Percentiles rank a stretch among this genome's conserved stretches.
phyloP scores from a whole-genome alignment of 2,797 vertebrate species.

The Trematomus bernacchii region DNA sequence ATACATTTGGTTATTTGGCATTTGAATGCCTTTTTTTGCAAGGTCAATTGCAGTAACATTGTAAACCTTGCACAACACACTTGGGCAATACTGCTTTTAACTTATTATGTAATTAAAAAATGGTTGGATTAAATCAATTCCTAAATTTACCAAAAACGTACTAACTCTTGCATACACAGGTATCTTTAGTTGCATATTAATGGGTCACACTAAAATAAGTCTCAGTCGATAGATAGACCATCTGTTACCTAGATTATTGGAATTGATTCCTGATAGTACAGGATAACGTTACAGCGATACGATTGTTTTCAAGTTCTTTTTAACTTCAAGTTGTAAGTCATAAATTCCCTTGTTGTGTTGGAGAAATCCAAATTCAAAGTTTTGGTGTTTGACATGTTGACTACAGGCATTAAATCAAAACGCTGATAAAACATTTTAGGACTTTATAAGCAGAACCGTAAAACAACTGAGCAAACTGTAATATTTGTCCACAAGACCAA shows the following conservation, averaged over 20 bases:
- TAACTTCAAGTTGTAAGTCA: neutral
- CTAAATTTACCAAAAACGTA: neutral
- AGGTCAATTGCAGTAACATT: neutral
- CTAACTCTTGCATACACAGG: neutral
- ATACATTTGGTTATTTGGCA: neutral
- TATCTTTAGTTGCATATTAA: neutral
- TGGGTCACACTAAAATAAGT: neutral
- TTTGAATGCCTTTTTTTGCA: neutral
- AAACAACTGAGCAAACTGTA: neutral
- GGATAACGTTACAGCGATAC: neutral
- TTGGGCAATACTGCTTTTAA: neutral
- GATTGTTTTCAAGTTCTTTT: neutral
- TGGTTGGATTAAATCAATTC: neutral
- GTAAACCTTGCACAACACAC: neutral
- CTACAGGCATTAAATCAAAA: neutral
- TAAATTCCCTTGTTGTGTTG: neutral
- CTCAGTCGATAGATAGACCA: neutral
- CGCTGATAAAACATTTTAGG: neutral
- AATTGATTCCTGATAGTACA: neutral
- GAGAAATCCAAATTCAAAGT: neutral
- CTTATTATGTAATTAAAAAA: neutral
- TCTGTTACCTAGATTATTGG: slow-evolving; percentile 11
- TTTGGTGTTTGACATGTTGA: neutral
- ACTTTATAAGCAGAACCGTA: neutral
- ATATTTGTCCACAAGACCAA: neutral